Percentiles rank a stretch among this genome's conserved stretches.
Conservation (phyloP, 2,797 vertebrate genomes). For the Moxostoma hubbsi region DNA sequence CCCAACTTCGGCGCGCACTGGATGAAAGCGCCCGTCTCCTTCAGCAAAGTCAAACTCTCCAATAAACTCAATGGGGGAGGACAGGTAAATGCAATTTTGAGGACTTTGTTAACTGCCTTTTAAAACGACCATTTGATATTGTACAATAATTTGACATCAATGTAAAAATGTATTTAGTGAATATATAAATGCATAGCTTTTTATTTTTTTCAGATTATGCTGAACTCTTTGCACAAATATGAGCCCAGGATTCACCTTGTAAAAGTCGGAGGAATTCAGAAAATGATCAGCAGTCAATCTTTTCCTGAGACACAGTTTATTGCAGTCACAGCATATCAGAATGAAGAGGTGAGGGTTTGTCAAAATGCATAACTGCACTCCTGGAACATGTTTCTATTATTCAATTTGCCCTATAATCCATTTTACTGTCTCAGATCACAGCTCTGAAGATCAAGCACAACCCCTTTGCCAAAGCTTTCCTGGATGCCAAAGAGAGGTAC, state of each 20-base stretch:
- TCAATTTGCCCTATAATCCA: not conserved
- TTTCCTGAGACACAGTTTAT: slow-evolving; percentile 85
- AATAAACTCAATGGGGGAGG: slow-evolving; percentile 85
- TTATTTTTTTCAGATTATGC: slow-evolving; percentile 76
- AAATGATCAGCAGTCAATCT: slow-evolving; percentile 85
- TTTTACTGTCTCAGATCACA: slow-evolving; percentile 73
- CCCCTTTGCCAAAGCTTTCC: slow-evolving; percentile 85
- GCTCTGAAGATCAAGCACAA: slow-evolving; percentile 86
- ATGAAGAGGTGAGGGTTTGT: slow-evolving; percentile 77
- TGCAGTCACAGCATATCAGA: slow-evolving; percentile 84
- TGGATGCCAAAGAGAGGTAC: slow-evolving; percentile 85
- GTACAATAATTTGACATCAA: too few species aligned
- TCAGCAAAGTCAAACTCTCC: slow-evolving; percentile 86
- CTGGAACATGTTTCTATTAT: not conserved
- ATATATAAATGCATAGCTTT: not conserved
- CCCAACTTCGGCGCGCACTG: slow-evolving; percentile 85
- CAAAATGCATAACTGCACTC: not conserved
- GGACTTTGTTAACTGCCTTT: not conserved
- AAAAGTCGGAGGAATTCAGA: slow-evolving; percentile 83
- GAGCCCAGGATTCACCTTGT: slow-evolving; percentile 84
- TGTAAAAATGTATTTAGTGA: not conserved
- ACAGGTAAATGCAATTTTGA: slow-evolving; percentile 71
- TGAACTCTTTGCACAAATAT: slow-evolving; percentile 85
- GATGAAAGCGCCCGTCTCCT: slow-evolving; percentile 84
- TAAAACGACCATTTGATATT: too few species aligned